Base-by-base conservation (phyloP, 2,113 vertebrate species). In the Brachyistius frenatus region DNA sequence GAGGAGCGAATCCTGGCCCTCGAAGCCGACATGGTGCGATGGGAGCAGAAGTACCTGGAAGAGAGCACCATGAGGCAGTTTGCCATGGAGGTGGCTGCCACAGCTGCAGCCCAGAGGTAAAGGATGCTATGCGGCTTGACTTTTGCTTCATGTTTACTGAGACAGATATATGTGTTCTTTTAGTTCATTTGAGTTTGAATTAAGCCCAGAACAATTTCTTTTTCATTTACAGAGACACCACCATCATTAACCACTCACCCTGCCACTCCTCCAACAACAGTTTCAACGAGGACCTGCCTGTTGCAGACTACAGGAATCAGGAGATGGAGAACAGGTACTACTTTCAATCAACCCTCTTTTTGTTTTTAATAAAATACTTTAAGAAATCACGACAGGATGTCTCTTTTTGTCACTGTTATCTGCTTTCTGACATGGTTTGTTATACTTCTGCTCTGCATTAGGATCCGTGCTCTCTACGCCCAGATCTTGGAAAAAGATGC, bases 21-120 rank as follows among this genome's bases (percentile, higher is more conserved):
- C 36, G 98, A 99, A 89, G 97, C 98, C 0, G 98, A 99, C 88
- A 99, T 98, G 96, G 99, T 98, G 79, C 98, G 97, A 81, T 99
- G 98, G 98, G 98, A 99, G 86, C 98, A 99, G 92, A 99, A 99
- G 84, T 99, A 98, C 73, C 80, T 99, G 74, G 98, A 99, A 80
- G 98, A 99, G 75, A 97, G 97, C 81, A 98, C 97, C 77, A 99
- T 99, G 98, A 94, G 97, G 46, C 97, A 99, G 92, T 99, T 99
- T 0, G 98, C 98, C 72, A 99, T 99, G 98, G 98, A 99, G 0
- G 98, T 97, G 0, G 98, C 98, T 0, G 98, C 98, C 77, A 99
- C 97, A 0, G 98, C 98, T 0, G 98, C 98, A 0, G 97, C 98
- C 0, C 97, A 99, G 92, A 95, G 97, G 1, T 95, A 88, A 91